Conservation (phyloP, 2,113 vertebrate species). For the Myotis davidii region DNA sequence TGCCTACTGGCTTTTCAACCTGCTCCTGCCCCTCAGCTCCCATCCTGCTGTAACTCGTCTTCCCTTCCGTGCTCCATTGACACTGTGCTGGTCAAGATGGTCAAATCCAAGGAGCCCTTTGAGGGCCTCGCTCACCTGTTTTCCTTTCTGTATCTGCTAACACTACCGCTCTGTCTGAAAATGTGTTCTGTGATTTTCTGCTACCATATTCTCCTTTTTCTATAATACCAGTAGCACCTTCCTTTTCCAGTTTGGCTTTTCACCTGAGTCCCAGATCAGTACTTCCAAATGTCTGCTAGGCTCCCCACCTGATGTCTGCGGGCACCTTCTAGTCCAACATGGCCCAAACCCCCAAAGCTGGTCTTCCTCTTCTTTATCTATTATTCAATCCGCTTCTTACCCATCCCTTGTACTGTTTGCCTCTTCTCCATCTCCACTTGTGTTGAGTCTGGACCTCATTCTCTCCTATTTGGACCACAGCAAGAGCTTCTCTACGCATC, state of each 20-base stretch:
- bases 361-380: not conserved
- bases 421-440: not conserved
- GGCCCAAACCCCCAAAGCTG: not conserved
- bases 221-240: not conserved
- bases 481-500: not conserved
- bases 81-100: not conserved
- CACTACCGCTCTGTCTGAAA: not conserved
- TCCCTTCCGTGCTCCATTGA: not conserved
- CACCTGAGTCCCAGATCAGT: not conserved
- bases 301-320: not conserved
- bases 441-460: not conserved
- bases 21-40: too few species aligned
- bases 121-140: not conserved
- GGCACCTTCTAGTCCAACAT: not conserved
- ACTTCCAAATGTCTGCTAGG: not conserved
- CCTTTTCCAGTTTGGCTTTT: not conserved
- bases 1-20: not conserved
- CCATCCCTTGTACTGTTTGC: not conserved
- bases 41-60: not conserved
- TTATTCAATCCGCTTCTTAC: not conserved
- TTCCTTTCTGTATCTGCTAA: not conserved
- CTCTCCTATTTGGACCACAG: not conserved
- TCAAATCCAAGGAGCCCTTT: not conserved
- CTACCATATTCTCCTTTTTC: not conserved
- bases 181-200: not conserved